Conservation (phyloP, 2,113 vertebrate species). For the Antennarius striatus region DNA sequence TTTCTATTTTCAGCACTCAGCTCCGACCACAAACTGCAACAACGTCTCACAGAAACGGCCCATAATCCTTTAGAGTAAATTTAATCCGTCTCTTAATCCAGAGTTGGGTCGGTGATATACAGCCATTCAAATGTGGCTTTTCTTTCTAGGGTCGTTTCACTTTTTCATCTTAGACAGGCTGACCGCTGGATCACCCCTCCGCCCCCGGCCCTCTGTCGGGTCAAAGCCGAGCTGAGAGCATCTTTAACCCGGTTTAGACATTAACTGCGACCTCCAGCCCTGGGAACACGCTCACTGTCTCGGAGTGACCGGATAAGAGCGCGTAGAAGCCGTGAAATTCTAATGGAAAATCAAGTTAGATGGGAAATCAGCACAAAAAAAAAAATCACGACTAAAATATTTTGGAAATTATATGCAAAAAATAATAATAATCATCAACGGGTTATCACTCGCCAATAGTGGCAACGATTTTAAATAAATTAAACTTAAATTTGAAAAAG, state of each 20-base stretch:
- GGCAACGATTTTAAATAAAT: too few species aligned
- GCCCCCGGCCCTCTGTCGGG: conserved; percentile 72
- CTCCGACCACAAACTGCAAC: neutral
- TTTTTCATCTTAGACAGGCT: conserved; percentile 82
- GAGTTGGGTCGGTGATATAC: conserved; percentile 27
- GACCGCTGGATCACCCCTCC: conserved; percentile 76
- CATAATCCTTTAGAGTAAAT: neutral
- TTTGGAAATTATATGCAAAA: too few species aligned
- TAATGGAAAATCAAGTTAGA: neutral
- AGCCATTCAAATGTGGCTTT: conserved; percentile 72
- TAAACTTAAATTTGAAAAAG: too few species aligned
- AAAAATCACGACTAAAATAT: too few species aligned
- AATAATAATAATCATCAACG: too few species aligned
- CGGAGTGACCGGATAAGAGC: conserved; percentile 2
- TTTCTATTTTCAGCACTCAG: too few species aligned
- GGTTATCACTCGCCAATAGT: too few species aligned
- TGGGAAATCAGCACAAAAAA: neutral
- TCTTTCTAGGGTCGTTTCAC: conserved; percentile 76
- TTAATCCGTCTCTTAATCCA: conserved; percentile 12
- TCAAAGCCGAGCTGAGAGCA: conserved; percentile 76
- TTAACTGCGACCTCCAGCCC: conserved; percentile 72
- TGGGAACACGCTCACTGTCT: conserved; percentile 32
- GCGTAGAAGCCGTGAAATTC: neutral
- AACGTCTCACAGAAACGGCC: neutral
- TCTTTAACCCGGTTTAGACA: conserved; percentile 77